phyloP scores from a whole-genome alignment of 2,113 vertebrate genomes.

The Charina bottae region DNA sequence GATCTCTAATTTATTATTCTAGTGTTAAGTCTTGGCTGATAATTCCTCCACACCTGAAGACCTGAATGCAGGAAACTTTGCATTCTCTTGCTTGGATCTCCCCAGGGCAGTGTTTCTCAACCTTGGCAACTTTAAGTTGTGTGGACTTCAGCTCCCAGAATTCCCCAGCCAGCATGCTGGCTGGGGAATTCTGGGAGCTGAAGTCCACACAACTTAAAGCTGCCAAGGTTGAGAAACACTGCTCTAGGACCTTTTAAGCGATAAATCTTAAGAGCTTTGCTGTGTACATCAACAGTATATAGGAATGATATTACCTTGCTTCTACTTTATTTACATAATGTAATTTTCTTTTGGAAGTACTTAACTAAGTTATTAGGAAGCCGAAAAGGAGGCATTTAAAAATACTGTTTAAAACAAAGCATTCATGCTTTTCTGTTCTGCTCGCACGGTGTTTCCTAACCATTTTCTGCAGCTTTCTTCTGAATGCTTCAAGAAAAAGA shows the following conservation, averaged over 20 bases:
- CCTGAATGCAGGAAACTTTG: not conserved
- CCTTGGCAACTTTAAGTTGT: not conserved
- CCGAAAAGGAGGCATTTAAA: not conserved
- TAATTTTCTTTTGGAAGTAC: not conserved
- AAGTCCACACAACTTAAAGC: not conserved
- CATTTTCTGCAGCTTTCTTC: not conserved
- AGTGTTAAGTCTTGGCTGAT: not conserved
- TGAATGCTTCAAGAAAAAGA: not conserved
- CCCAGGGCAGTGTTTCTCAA: not conserved
- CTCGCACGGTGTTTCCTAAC: not conserved
- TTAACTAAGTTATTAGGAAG: constrained; percentile 17
- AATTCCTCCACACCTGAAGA: not conserved
- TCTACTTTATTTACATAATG: not conserved
- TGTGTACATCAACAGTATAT: not conserved
- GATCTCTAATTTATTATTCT: not conserved
- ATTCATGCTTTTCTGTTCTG: not conserved
- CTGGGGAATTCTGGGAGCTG: not conserved
- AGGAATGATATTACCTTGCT: not conserved
- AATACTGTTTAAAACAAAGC: not conserved
- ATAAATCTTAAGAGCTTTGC: not conserved
- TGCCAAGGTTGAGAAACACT: not conserved
- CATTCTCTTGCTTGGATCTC: not conserved
- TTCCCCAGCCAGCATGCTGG: not conserved
- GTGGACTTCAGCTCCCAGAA: not conserved
- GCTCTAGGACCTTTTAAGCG: not conserved